Conservation (phyloP, 1,140 invertebrate genomes). For the Laupala kohalensis region DNA sequence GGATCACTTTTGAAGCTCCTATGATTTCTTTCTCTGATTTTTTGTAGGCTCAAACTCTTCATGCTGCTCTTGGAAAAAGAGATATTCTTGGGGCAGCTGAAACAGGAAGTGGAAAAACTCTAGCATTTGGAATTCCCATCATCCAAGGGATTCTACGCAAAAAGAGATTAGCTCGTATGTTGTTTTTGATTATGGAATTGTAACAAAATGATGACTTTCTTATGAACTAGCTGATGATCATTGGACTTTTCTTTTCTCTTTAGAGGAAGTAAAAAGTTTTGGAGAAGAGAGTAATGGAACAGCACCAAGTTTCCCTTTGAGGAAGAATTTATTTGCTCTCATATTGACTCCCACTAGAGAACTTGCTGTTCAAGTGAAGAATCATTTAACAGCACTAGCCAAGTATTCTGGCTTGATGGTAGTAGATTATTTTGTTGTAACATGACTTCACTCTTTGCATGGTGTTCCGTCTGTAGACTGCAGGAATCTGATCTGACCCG, state of each 20-base stretch:
- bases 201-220: neutral
- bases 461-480: too few relatives aligned
- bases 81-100: constrained; percentile 93
- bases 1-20: neutral
- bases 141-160: constrained; percentile 66
- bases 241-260: too few relatives aligned
- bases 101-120: constrained; percentile 94
- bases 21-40: constrained; percentile 11
- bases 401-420: constrained; percentile 66
- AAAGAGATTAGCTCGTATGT: constrained; percentile 30
- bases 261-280: too few relatives aligned
- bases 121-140: constrained; percentile 92
- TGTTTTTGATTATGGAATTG: neutral
- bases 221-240: neutral
- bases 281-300: too few relatives aligned
- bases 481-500: too few relatives aligned
- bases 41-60: constrained; percentile 51
- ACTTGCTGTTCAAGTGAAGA: constrained; percentile 83
- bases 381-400: constrained; percentile 65
- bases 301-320: neutral
- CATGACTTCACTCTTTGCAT: too few relatives aligned
- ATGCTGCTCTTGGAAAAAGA: constrained; percentile 65
- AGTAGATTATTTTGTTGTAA: too few relatives aligned
- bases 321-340: constrained; percentile 56
- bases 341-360: constrained; percentile 92